These are phyloP conservation scores for Scolopax rusticola DNA, from an alignment of 2,797 vertebrate species.

Conservation along the genomic window DNA sequence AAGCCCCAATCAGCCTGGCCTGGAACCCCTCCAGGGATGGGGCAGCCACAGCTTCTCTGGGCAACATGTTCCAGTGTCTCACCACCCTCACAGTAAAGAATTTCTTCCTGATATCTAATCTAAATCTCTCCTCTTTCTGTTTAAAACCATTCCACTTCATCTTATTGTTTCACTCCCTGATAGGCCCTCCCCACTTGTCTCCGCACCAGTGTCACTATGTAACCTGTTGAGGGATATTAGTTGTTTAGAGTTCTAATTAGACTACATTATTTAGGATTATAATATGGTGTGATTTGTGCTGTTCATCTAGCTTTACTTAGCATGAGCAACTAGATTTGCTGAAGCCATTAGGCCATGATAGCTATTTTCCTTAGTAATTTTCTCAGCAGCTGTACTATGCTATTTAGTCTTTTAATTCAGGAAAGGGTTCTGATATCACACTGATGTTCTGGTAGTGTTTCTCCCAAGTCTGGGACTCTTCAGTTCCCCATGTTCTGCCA, in stretches of 20 bases:
- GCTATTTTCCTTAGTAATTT: not conserved
- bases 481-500: not conserved
- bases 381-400: not conserved
- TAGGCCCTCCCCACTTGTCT: no score
- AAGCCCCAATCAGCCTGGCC: no score
- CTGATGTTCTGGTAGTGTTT: not conserved
- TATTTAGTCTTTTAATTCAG: not conserved
- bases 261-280: not conserved
- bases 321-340: not conserved
- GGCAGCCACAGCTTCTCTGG: no score
- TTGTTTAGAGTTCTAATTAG: not conserved
- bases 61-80: no score
- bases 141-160: no score
- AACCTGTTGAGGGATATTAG: not conserved
- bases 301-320: not conserved
- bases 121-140: no score
- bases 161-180: no score
- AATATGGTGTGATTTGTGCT: not conserved
- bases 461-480: not conserved
- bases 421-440: not conserved
- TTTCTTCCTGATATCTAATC: no score
- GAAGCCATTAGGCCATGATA: not conserved
- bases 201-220: not conserved
- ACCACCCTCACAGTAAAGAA: no score
- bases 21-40: no score